Evolutionary conservation across 2,113 vertebrate genomes (phyloP).

Genomic region (Alexandromys fortis): DNA sequence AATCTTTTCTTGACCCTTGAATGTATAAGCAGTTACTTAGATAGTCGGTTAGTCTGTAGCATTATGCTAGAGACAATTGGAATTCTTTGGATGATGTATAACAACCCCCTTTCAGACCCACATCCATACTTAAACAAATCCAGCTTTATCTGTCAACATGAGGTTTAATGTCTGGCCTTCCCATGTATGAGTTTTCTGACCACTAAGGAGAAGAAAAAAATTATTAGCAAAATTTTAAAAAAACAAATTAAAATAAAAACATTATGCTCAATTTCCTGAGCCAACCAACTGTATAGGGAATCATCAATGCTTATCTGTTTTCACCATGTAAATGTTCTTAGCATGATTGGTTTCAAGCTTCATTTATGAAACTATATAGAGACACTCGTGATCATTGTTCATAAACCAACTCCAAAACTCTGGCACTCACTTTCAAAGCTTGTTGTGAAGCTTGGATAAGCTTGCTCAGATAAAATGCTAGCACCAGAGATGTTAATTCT

Average conservation of each 20-base stretch:
- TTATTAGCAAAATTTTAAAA: not conserved
- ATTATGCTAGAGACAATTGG: not conserved
- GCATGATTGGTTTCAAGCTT: not conserved
- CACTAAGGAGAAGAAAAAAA: not conserved
- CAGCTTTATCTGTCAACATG: not conserved
- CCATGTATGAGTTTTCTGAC: not conserved
- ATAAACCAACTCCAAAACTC: not conserved
- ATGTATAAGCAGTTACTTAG: not conserved
- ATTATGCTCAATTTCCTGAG: not conserved
- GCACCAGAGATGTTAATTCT: not conserved
- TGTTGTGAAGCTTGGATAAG: not conserved
- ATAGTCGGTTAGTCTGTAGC: not conserved
- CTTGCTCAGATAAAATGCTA: not conserved
- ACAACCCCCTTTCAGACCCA: not conserved
- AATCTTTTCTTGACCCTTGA: not conserved
- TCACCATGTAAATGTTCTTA: not conserved
- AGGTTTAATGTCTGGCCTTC: not conserved
- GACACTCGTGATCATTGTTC: not conserved
- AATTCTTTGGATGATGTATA: not conserved
- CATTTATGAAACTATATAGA: not conserved
- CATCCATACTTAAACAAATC: not conserved
- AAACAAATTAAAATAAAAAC: not conserved
- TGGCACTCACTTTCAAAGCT: not conserved
- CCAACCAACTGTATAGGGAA: accelerated
- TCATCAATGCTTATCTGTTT: not conserved